Conservation (phyloP, 2,797 vertebrate species). For the Coluber constrictor region DNA sequence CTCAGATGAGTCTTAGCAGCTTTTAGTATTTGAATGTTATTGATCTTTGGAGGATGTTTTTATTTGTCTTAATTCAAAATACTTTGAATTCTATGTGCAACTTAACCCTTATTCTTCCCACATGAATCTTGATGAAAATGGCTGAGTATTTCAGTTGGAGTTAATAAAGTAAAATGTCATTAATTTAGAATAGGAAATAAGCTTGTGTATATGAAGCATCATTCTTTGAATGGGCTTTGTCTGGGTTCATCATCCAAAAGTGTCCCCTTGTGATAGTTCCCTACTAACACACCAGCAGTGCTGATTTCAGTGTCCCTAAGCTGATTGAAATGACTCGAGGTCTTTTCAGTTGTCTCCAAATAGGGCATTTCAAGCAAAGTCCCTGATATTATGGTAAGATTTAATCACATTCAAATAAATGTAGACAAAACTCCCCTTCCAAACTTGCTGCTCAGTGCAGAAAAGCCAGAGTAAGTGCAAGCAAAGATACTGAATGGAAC, state of each 20-base stretch:
- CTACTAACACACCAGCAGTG: not conserved
- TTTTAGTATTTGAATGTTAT: not conserved
- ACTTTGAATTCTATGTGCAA: not conserved
- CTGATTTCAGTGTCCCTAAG: not conserved
- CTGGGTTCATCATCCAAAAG: not conserved
- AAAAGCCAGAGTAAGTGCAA: not conserved
- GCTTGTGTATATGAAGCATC: not conserved
- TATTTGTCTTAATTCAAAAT: not conserved
- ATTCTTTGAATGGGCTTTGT: not conserved
- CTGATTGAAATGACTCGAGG: not conserved
- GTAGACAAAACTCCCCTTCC: not conserved
- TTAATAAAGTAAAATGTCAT: not conserved
- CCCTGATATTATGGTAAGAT: not conserved
- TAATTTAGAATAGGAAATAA: not conserved
- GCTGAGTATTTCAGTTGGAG: not conserved
- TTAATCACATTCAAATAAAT: not conserved
- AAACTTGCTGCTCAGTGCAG: not conserved
- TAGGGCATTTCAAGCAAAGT: not conserved
- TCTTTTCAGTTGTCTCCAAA: not conserved
- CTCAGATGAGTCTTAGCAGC: not conserved
- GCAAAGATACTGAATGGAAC: not conserved
- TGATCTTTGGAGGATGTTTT: not conserved
- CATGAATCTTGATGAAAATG: not conserved
- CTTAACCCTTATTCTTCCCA: not conserved
- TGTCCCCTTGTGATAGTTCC: not conserved